These are phyloP conservation scores for Tachysurus fulvidraco DNA, from an alignment of 2,113 vertebrate species.

Conservation along the genomic window DNA sequence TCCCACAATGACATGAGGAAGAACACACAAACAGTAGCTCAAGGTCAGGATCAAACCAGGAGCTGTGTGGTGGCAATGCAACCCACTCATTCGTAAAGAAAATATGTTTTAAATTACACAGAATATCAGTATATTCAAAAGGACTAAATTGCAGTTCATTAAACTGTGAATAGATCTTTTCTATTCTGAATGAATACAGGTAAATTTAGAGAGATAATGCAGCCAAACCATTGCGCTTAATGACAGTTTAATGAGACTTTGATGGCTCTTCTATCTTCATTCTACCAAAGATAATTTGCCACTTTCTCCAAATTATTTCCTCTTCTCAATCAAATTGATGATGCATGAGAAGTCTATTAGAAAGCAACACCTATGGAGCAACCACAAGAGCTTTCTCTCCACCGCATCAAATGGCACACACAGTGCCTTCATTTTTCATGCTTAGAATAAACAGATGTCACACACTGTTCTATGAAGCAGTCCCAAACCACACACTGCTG, in stretches of 20 bases:
- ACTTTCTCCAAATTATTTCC: conserved; percentile 56
- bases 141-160: conserved; percentile 1
- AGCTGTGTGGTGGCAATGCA: neutral
- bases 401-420: conserved; percentile 57
- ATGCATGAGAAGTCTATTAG: conserved; percentile 54
- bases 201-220: conserved; percentile 41
- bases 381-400: conserved; percentile 21
- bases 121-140: neutral
- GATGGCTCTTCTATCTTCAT: conserved; percentile 54
- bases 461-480: conserved; percentile 45
- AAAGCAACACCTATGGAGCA: conserved; percentile 44
- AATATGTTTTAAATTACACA: neutral
- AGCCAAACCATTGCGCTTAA: conserved; percentile 42
- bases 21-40: neutral
- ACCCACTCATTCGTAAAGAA: neutral
- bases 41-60: neutral
- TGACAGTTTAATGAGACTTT: conserved; percentile 53
- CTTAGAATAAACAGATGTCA: conserved; percentile 73
- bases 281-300: conserved; percentile 52
- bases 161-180: conserved; percentile 11
- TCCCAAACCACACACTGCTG: conserved; percentile 62
- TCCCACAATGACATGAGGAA: neutral
- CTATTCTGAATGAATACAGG: conserved; percentile 31
- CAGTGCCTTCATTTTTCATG: conserved; percentile 69
- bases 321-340: conserved; percentile 55